Base-by-base conservation (phyloP, 2,113 vertebrate genomes). In the Brachypteracias leptosomus region DNA sequence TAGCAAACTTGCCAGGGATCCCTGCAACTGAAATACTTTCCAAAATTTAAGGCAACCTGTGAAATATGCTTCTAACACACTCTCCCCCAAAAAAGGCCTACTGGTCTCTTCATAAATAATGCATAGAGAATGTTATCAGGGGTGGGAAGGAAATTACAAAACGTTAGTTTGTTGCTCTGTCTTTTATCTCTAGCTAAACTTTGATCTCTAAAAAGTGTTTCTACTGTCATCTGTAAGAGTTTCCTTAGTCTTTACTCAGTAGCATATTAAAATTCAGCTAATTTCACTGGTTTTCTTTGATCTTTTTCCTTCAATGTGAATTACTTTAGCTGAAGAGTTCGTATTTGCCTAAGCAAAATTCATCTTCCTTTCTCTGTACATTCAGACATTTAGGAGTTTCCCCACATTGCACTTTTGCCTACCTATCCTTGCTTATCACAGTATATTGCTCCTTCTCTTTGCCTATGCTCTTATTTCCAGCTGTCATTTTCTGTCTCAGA, bases 101-200 rank as follows among this genome's bases (percentile, higher is more conserved):
- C 36, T 46, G 40, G 19, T 87, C 17, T 77, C 59, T 51, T 88
- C 54, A 79, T 86, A 87, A 93, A 93, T 89, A 90, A 85, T 88
- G 29, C 29, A 87, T 38, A 26, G 11, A 25, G 44, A 90, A 81
- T 85, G 33, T 74, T 94, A 78, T 63, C 7, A 0, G 7, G 44
- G 72, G 8, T 62, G 49, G 63, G 65, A 49, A 85, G 28, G 35
- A 92, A 90, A 89, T 90, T 93, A 97, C 93, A 96, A 94, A 97
- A 94, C 4, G 85, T 44, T 96, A 93, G 66, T 93, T 92, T 95
- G 91, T 95, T 96, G 58, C 89, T 89, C 59, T 79, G 35, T 88
- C 94, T 96, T 96, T 96, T 94, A 94, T 97, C 92, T 94, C 79
- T n/a, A 79, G 77, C 79, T 93, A 89, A 96, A 93, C 96, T 96